Evolutionary conservation across 2,888 invertebrate genomes (phyloP).

Genomic region (Eutolmus rufibarbis): DNA sequence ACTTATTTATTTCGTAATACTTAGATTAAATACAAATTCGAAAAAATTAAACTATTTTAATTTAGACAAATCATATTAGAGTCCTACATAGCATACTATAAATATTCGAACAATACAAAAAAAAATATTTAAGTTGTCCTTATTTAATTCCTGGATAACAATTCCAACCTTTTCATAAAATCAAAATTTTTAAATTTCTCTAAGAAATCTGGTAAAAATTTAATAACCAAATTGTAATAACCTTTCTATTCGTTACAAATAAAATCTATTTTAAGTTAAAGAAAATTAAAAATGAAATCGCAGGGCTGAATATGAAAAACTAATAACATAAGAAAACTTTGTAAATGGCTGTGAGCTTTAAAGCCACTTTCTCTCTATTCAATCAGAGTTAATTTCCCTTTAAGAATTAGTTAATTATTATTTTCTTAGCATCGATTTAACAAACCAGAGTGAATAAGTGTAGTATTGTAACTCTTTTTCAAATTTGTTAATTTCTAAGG

Average conservation of each 20-base stretch:
- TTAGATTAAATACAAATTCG: neutral
- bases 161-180: too few species aligned
- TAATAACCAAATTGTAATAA: too few species aligned
- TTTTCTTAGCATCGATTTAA: neutral
- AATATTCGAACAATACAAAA: neutral
- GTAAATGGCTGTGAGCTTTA: conserved; percentile 35
- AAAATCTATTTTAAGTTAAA: neutral
- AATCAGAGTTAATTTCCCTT: conserved; percentile 17
- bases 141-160: too few species aligned
- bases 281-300: neutral
- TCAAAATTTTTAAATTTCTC: too few species aligned
- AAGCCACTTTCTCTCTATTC: conserved; percentile 1
- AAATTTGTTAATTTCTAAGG: neutral
- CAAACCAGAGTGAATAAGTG: neutral
- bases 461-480: neutral
- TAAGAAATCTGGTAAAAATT: too few species aligned
- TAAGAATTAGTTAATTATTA: neutral
- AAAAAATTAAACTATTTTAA: neutral
- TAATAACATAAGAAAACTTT: neutral
- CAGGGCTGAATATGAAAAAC: neutral
- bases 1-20: too few species aligned
- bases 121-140: too few species aligned
- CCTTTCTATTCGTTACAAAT: neutral
- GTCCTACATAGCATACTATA: neutral
- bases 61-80: neutral